Percentiles rank a stretch among this genome's conserved stretches.
Evolutionary conservation across 2,888 invertebrate genomes (phyloP).

Genomic region (Melitaea athalia): DNA sequence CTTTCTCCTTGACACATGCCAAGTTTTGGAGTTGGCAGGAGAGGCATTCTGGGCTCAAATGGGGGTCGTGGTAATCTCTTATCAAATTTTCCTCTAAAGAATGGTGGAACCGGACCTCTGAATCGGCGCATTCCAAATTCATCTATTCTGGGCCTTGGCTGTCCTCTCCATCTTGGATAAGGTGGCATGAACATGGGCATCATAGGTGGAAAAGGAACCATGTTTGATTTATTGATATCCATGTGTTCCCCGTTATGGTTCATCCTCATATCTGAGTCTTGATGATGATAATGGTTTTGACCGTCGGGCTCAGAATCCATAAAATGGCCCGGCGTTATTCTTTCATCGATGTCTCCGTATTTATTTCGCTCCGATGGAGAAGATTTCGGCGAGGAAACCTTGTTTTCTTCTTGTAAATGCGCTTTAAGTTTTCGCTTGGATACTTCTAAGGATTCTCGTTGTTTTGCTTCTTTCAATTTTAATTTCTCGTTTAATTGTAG

Average conservation of each 20-base stretch:
- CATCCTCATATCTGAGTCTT: conserved; percentile 73
- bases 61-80: conserved; percentile 56
- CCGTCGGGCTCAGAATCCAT: conserved; percentile 62
- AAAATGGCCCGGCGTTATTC: conserved; percentile 63
- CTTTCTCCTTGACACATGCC: conserved; percentile 67
- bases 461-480: conserved; percentile 89
- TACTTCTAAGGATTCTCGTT: conserved; percentile 85
- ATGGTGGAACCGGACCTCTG: conserved; percentile 60
- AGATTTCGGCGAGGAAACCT: conserved; percentile 74
- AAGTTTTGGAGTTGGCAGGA: conserved; percentile 64
- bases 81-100: conserved; percentile 65
- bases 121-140: conserved; percentile 65
- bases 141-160: conserved; percentile 61
- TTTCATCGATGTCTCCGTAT: conserved; percentile 80
- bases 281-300: conserved; percentile 49
- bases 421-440: conserved; percentile 73
- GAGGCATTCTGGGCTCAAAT: conserved; percentile 57
- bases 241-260: conserved; percentile 48
- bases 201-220: conserved; percentile 59
- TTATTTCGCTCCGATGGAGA: conserved; percentile 64
- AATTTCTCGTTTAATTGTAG: conserved; percentile 89
- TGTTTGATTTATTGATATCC: conserved; percentile 47
- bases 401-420: conserved; percentile 66
- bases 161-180: conserved; percentile 64
- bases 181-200: conserved; percentile 56